phyloP scores from a whole-genome alignment of 2,113 vertebrate genomes.

The Misgurnus mizolepis region DNA sequence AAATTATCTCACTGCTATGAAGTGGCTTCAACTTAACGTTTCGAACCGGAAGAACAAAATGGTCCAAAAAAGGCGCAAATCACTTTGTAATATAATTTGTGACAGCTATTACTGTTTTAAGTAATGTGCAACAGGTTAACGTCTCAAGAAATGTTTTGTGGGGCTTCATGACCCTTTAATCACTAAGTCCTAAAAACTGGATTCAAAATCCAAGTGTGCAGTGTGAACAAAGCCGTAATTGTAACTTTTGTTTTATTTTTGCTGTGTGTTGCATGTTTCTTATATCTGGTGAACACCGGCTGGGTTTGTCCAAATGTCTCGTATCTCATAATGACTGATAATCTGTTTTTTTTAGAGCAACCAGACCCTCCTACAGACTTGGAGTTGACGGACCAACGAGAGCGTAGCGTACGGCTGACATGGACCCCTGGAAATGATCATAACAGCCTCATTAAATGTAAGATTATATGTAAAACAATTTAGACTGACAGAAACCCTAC shows the following conservation, averaged over 20 bases:
- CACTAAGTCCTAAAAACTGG: too few species aligned
- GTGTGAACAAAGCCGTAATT: neutral
- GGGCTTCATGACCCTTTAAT: too few species aligned
- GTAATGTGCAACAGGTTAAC: too few species aligned
- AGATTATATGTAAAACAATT: neutral
- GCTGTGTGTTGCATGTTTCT: conserved; percentile 14
- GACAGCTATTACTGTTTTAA: too few species aligned
- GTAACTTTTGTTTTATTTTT: conserved; percentile 11
- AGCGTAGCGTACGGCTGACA: conserved; percentile 84
- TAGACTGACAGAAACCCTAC: neutral
- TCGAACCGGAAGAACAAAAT: too few species aligned
- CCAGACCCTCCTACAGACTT: conserved; percentile 90
- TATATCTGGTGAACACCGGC: neutral
- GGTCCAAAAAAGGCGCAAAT: too few species aligned
- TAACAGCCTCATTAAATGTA: conserved; percentile 86
- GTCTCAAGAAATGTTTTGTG: too few species aligned
- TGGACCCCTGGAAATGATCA: conserved; percentile 93
- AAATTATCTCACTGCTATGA: too few species aligned
- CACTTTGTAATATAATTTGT: too few species aligned
- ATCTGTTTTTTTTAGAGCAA: conserved; percentile 72
- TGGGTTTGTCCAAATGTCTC: neutral
- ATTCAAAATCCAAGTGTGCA: too few species aligned
- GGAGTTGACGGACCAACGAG: conserved; percentile 85
- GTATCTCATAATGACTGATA: conserved; percentile 6
- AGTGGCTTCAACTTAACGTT: too few species aligned